These are phyloP conservation scores for Yponomeuta plumbellus DNA, from an alignment of 2,888 invertebrate genomes.

Conservation along the genomic window DNA sequence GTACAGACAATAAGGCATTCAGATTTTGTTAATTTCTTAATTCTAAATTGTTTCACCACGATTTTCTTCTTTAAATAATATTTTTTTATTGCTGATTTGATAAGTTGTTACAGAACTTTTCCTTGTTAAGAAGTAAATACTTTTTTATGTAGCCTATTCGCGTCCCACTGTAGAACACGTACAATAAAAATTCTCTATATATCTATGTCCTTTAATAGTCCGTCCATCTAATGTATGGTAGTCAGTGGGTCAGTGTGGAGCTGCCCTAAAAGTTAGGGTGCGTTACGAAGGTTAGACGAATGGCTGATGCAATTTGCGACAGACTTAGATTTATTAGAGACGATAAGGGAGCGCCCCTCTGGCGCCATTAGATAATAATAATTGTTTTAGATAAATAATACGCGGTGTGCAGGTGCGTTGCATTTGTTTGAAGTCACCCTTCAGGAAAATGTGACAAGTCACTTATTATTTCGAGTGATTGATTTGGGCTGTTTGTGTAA, in stretches of 20 bases:
- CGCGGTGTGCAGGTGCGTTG: slow-evolving; percentile 6
- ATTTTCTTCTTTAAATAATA: no score
- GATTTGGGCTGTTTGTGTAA: background rate
- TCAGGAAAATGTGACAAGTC: background rate
- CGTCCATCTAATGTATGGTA: no score
- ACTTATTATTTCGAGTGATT: background rate
- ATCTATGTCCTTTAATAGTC: no score
- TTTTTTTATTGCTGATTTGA: no score
- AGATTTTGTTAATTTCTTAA: no score
- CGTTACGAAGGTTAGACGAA: slow-evolving; percentile 71
- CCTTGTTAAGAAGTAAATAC: no score
- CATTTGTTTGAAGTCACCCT: slow-evolving; percentile 8
- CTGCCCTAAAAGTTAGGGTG: slow-evolving; percentile 36
- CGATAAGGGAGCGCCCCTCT: slow-evolving; percentile 59
- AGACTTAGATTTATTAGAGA: slow-evolving; percentile 66
- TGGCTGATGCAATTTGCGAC: slow-evolving; percentile 72
- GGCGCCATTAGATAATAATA: slow-evolving; percentile 32
- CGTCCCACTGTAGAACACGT: no score
- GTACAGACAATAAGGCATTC: no score
- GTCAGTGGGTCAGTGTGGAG: background rate
- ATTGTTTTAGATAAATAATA: slow-evolving; percentile 28
- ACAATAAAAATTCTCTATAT: no score
- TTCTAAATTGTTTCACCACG: no score
- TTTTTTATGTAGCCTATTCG: no score
- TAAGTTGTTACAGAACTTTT: no score